A percentile compares a stretch with the other conserved stretches of the same genome.
phyloP scores from a whole-genome alignment of 2,888 invertebrate genomes.

The Mythimna pallens region DNA sequence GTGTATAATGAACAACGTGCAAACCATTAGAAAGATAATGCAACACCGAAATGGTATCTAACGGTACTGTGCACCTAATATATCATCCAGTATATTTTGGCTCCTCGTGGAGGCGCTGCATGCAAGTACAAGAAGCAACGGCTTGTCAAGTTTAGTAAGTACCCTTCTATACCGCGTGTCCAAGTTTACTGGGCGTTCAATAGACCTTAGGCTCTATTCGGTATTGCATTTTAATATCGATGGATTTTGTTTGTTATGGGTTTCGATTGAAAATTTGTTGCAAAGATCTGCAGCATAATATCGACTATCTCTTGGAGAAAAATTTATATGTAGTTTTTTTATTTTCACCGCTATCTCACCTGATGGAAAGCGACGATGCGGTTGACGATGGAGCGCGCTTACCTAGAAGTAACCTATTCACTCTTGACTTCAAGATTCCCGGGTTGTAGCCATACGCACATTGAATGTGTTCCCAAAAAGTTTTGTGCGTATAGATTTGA shows the following conservation, averaged over 20 bases:
- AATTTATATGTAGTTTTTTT: no score
- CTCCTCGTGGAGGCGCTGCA: not conserved
- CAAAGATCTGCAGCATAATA: not conserved
- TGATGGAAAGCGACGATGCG: no score
- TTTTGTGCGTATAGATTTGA: not conserved
- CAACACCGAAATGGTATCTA: conserved; percentile 8
- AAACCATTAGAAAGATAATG: conserved; percentile 21
- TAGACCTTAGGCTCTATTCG: conserved; percentile 1
- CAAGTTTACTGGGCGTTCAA: conserved; percentile 8
- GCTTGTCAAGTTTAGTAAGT: not conserved
- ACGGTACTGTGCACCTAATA: not conserved
- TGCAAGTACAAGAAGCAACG: not conserved
- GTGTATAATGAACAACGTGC: conserved; percentile 18
- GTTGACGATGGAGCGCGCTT: no score
- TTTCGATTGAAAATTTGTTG: not conserved
- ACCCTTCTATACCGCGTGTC: not conserved
- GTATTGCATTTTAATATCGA: conserved; percentile 1
- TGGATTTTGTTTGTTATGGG: not conserved
- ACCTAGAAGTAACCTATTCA: no score
- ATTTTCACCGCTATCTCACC: no score
- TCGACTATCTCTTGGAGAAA: not conserved
- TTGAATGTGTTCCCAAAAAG: no score
- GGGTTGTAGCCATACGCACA: no score
- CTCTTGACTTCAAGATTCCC: no score
- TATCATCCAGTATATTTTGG: conserved; percentile 2